Base-by-base conservation (phyloP, 2,888 invertebrate species). In the Cylindroiulus punctatus region DNA sequence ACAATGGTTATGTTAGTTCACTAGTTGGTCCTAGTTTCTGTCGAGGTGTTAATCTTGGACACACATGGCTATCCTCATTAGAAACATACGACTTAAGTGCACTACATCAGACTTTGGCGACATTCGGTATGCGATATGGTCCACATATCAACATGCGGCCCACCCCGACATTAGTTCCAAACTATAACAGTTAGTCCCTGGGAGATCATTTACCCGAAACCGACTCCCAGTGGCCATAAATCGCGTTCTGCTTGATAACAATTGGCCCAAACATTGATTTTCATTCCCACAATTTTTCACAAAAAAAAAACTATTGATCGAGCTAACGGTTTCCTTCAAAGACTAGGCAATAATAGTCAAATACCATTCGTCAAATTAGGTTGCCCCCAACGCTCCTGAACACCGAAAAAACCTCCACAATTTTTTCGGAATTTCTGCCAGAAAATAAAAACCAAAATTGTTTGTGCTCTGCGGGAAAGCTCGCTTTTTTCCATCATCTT, bases 231-330 rank as follows among this genome's bases (percentile, higher is more conserved):
- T 17, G n/a, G 52, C 52, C 2, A n/a, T 52, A 52, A 52, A 52
- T 52, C 52, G 52, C n/a, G 52, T 52, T 52, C 52, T n/a, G 52
- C n/a, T 52, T 52, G 52, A 52, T 52, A 52, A 52, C 52, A 52
- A 52, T 52, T 52, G n/a, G 52, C 52, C 52, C 44, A n/a, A 52
- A 52, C n/a, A 52, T 52, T 52, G 52, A 52, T 52, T 52, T 52
- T 52, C 52, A 52, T 52, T n/a, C n/a, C 52, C 52, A 14, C 52
- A 52, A 52, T n/a, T 52, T 52, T 52, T 52, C 0, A n/a, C 2
- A n/a, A 52, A 52, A 52, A 52, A 52, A 52, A 19, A n/a, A n/a
- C 5, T 19, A 52, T 52, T 52, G 52, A 52, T 52, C 52, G 52
- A 19, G 52, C n/a, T 52, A 52, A 52, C 52, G 52, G 19, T 52